Conservation (phyloP, 1,140 invertebrate genomes). For the Penaeus chinensis region DNA sequence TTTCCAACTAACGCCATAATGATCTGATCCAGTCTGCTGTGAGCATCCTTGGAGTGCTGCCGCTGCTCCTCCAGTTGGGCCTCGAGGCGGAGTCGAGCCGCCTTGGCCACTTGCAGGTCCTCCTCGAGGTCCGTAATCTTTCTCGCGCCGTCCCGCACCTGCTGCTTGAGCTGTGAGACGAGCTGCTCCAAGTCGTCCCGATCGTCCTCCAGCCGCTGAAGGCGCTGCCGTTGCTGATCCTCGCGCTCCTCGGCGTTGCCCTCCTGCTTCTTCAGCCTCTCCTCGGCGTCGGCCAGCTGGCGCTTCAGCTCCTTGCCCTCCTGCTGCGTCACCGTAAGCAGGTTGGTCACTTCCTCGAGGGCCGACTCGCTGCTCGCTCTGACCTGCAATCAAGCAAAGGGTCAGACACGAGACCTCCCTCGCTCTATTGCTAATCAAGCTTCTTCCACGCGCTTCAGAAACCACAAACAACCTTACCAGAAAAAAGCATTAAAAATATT, state of each 20-base stretch:
- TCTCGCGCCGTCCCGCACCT: slow-evolving; percentile 25
- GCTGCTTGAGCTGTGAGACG: slow-evolving; percentile 7
- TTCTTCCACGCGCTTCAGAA: no score
- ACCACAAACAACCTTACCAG: no score
- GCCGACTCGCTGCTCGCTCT: slow-evolving; percentile 48
- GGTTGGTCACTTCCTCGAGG: slow-evolving; percentile 24
- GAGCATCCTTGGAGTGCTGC: slow-evolving; percentile 40
- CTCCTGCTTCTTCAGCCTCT: neutral
- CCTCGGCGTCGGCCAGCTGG: slow-evolving; percentile 32
- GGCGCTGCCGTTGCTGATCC: neutral
- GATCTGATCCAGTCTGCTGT: slow-evolving; percentile 40
- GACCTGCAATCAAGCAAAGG: slow-evolving; percentile 7
- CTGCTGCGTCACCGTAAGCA: slow-evolving; percentile 37
- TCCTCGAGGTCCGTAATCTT: slow-evolving; percentile 13
- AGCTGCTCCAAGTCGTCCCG: slow-evolving; percentile 16
- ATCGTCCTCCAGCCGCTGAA: neutral
- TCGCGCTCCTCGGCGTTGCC: slow-evolving; percentile 1
- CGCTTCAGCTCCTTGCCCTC: slow-evolving; percentile 33
- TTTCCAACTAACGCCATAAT: slow-evolving; percentile 31
- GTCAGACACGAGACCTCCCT: neutral
- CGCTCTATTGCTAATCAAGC: neutral
- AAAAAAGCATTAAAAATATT: no score
- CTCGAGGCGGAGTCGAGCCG: slow-evolving; percentile 35
- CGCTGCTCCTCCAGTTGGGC: slow-evolving; percentile 52
- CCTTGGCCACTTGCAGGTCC: slow-evolving; percentile 35